Conservation (phyloP, 1,140 invertebrate genomes). For the Trichoplusia ni region DNA sequence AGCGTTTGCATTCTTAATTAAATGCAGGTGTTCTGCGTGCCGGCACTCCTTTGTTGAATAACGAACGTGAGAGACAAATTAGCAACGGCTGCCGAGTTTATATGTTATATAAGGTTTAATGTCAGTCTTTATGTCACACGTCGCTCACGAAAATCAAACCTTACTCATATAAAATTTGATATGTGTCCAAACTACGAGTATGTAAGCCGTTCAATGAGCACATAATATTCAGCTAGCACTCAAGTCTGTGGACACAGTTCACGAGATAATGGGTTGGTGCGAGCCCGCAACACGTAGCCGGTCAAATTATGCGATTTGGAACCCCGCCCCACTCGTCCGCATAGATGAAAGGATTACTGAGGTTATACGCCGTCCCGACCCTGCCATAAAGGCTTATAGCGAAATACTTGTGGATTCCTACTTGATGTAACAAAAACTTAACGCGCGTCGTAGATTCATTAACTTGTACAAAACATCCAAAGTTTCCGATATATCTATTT, state of each 20-base stretch:
- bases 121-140: neutral
- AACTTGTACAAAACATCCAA: neutral
- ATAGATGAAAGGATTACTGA: conserved; percentile 43
- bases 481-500: neutral
- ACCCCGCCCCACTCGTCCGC: conserved; percentile 12
- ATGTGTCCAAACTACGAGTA: neutral
- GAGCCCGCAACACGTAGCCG: conserved; percentile 27
- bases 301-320: conserved; percentile 42
- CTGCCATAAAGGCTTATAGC: conserved; percentile 29
- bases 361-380: conserved; percentile 29
- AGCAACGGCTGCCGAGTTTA: neutral
- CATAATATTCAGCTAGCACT: neutral
- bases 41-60: neutral
- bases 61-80: neutral
- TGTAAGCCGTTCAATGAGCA: neutral
- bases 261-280: conserved; percentile 32
- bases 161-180: neutral
- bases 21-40: conserved; percentile 10
- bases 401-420: conserved; percentile 29
- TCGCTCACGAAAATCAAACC: neutral
- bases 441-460: neutral
- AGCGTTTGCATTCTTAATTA: conserved; percentile 22
- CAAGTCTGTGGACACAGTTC: neutral
- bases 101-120: neutral
- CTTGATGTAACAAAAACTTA: conserved; percentile 19